Percentiles rank a stretch among this genome's conserved stretches.
These are phyloP conservation scores for Calephelis virginiensis DNA, from an alignment of 1,140 invertebrate species.

Conservation along the genomic window DNA sequence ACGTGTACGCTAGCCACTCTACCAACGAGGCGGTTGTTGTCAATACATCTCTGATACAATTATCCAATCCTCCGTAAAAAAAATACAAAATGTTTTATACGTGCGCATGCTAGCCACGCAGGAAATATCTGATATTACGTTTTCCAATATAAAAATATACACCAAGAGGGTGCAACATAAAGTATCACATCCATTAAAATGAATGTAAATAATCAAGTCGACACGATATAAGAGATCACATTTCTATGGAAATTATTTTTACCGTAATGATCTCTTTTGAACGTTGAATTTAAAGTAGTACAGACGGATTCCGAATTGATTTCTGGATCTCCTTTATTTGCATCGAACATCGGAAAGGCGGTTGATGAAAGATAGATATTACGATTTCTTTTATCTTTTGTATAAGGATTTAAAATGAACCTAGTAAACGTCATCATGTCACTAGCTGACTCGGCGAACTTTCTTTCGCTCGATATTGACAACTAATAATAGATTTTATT, in stretches of 20 bases:
- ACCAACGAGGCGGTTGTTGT: too few relatives aligned
- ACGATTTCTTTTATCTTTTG: constrained; percentile 12
- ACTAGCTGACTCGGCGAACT: too few relatives aligned
- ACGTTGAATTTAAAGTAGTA: constrained; percentile 43
- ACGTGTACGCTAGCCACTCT: too few relatives aligned
- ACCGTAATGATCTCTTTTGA: constrained; percentile 47
- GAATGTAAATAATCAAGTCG: constrained; percentile 31
- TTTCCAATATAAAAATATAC: constrained; percentile 2
- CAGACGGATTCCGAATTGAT: constrained; percentile 41
- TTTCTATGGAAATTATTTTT: constrained; percentile 45
- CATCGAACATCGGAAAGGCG: constrained; percentile 42
- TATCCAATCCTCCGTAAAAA: too few relatives aligned
- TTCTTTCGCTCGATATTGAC: too few relatives aligned
- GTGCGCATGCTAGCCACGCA: too few relatives aligned
- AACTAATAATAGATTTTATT: too few relatives aligned
- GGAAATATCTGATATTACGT: too few relatives aligned
- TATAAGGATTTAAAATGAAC: constrained; percentile 7
- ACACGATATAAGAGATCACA: constrained; percentile 40
- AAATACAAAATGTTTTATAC: too few relatives aligned
- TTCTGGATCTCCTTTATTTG: constrained; percentile 43
- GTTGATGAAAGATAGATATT: constrained; percentile 26
- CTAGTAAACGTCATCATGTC: neutral
- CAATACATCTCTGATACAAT: too few relatives aligned
- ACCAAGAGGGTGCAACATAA: neutral
- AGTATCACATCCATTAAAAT: constrained; percentile 21